A percentile compares a stretch with the other conserved stretches of the same genome.
These are phyloP conservation scores for Drosophila maculinotata DNA, from an alignment of 2,888 invertebrate genomes.

Conservation along the genomic window DNA sequence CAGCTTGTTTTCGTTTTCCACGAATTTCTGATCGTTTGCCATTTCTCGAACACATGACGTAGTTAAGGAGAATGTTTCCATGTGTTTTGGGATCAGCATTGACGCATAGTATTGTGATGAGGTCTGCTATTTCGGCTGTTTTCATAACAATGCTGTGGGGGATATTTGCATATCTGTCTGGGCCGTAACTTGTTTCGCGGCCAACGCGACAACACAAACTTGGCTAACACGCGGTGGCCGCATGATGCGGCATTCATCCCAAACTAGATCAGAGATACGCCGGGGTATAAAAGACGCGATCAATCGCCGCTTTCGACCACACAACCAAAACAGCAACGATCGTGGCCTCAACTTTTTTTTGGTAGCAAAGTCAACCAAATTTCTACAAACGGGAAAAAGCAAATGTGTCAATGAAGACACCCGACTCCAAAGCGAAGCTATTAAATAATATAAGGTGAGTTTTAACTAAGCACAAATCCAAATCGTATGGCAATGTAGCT, in stretches of 20 bases:
- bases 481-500: neutral
- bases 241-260: slow-evolving; percentile 48
- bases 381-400: slow-evolving; percentile 44
- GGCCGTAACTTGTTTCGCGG: slow-evolving; percentile 41
- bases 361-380: slow-evolving; percentile 10
- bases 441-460: slow-evolving; percentile 83
- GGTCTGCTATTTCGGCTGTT: slow-evolving; percentile 29
- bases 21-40: neutral
- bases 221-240: slow-evolving; percentile 61
- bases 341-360: slow-evolving; percentile 22
- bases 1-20: neutral
- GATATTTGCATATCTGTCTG: slow-evolving; percentile 48
- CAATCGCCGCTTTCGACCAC: slow-evolving; percentile 25
- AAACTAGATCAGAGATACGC: slow-evolving; percentile 39
- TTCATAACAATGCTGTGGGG: slow-evolving; percentile 42
- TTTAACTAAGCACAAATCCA: neutral
- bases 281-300: slow-evolving; percentile 58
- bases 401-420: slow-evolving; percentile 84
- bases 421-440: slow-evolving; percentile 84
- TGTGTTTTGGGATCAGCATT: slow-evolving; percentile 31
- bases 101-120: slow-evolving; percentile 35
- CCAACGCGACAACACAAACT: slow-evolving; percentile 34
- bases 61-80: slow-evolving; percentile 1
- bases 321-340: slow-evolving; percentile 44
- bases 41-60: slow-evolving; percentile 29